Percentiles rank a stretch among this genome's conserved stretches.
Evolutionary conservation across 1,140 invertebrate genomes (phyloP).

Genomic region (Tyrophagus putrescentiae): DNA sequence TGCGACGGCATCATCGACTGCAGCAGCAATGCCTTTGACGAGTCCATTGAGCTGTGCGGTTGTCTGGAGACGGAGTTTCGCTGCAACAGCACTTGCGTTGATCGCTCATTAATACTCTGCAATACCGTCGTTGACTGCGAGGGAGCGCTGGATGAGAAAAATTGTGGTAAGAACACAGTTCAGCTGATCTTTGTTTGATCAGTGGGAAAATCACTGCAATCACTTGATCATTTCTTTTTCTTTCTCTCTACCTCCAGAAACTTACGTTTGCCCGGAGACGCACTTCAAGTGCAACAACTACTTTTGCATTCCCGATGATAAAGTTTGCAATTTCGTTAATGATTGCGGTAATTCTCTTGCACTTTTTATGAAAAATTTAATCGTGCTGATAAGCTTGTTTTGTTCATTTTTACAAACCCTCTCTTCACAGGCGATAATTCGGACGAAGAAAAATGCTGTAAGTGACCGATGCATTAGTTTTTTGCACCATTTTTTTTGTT

Average conservation of each 20-base stretch:
- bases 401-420: neutral
- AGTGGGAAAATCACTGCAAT: neutral
- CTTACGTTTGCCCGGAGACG: slow-evolving; percentile 13
- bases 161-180: slow-evolving; percentile 34
- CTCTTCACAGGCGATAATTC: neutral
- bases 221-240: neutral
- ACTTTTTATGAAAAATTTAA: too few relatives aligned
- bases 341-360: slow-evolving; percentile 87
- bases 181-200: neutral
- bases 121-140: slow-evolving; percentile 35
- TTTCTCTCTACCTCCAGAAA: slow-evolving; percentile 5
- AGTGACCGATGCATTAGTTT: too few relatives aligned
- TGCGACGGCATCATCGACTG: slow-evolving; percentile 26
- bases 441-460: neutral
- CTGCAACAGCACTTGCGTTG: slow-evolving; percentile 22
- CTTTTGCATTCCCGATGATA: slow-evolving; percentile 16
- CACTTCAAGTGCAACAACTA: slow-evolving; percentile 20
- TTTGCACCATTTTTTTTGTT: too few relatives aligned
- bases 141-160: slow-evolving; percentile 33
- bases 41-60: slow-evolving; percentile 22
- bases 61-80: slow-evolving; percentile 18
- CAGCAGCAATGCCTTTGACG: slow-evolving; percentile 24
- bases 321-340: slow-evolving; percentile 60
- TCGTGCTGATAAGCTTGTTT: neutral
- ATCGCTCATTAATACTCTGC: slow-evolving; percentile 27